Base-by-base conservation (phyloP, 2,797 vertebrate species). In the Enteromius anoplus region DNA sequence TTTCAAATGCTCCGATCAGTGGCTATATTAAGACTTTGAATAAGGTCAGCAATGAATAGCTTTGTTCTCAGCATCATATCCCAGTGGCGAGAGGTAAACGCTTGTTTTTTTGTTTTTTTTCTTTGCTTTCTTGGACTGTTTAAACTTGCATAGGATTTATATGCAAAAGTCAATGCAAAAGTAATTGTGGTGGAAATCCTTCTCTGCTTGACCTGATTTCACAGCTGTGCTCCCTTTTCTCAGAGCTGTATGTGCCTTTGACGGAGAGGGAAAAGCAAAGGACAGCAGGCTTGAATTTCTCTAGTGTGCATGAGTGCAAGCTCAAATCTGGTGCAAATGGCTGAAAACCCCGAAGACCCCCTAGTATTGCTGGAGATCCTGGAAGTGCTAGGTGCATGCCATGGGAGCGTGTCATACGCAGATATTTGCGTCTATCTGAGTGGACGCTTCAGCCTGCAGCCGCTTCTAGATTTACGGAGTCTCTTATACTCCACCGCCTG, bases 391-490 rank as follows among this genome's bases (percentile, higher is more conserved):
- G 96, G 97, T 83, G 96, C 95, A 0, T 97, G 97, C 89, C 96
- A 96, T 19, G 95, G 95, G 3, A 94, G 92, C 0, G 94, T 97
- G 55, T 95, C 97, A 3, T 99, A 98, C 81, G 97, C 98, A 92
- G 98, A 99, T 81, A 96, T 99, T 75, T 99, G 98, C 86, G 96
- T 97, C 32, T 97, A 96, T 45, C 94, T 99, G 71, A 99, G 98
- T 77, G 94, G 96, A 0, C 96, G 97, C 60, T 97, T 98, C 78
- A 96, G 98, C 85, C 91, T 99, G 76, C 92, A 97, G 15, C 96
- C 98, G 85, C 90, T 99, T 12, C 89, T 96, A 3, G 97, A 97
- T 88, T 94, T 99, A 84, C 93, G 98, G 76, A 96, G 96, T 0
- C 92, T 97, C 87, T 92, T 99, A 62, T 98, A 98, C 91, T 96